phyloP scores from a whole-genome alignment of 2,888 invertebrate species.

The Sphaeridia pumilis region DNA sequence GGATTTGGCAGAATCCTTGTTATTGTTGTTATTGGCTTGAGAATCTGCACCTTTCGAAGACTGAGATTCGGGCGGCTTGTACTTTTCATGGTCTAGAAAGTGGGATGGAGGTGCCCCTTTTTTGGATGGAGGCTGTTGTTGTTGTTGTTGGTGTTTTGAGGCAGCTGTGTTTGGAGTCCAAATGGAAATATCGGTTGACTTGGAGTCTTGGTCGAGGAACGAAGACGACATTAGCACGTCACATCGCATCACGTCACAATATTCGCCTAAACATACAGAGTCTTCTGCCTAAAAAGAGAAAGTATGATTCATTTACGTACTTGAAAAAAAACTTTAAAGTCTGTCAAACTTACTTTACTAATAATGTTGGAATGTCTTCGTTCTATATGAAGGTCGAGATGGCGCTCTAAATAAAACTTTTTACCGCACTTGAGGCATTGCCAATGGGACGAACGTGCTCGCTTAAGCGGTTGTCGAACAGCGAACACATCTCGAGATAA shows the following conservation, averaged over 20 bases:
- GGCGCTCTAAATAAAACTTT: slow-evolving; percentile 78
- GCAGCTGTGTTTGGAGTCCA: slow-evolving; percentile 30
- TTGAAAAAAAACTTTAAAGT: no score
- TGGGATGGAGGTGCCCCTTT: slow-evolving; percentile 4
- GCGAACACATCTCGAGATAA: slow-evolving; percentile 75
- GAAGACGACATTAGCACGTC: slow-evolving; percentile 59
- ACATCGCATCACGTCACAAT: slow-evolving; percentile 92
- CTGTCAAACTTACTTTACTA: slow-evolving; percentile 63
- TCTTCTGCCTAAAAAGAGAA: slow-evolving; percentile 60
- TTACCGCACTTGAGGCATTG: slow-evolving; percentile 83
- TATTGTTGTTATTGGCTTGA: not conserved
- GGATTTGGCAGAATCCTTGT: not conserved
- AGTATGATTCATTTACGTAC: not conserved
- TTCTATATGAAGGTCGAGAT: slow-evolving; percentile 78
- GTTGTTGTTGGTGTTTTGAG: no score
- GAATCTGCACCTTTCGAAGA: no score
- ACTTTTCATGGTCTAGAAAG: slow-evolving; percentile 17
- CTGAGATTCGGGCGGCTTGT: not conserved
- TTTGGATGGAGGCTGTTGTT: not conserved
- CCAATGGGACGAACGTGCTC: slow-evolving; percentile 78
- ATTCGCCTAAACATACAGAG: slow-evolving; percentile 83
- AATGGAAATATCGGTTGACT: slow-evolving; percentile 35
- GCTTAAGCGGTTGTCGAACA: slow-evolving; percentile 74
- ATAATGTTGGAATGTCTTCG: slow-evolving; percentile 72
- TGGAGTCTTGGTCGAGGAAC: slow-evolving; percentile 33